phyloP scores from a whole-genome alignment of 30 jellyfish, hydroid and myxozoan species.

The Aurelia aurita complex sp. Pacific region DNA sequence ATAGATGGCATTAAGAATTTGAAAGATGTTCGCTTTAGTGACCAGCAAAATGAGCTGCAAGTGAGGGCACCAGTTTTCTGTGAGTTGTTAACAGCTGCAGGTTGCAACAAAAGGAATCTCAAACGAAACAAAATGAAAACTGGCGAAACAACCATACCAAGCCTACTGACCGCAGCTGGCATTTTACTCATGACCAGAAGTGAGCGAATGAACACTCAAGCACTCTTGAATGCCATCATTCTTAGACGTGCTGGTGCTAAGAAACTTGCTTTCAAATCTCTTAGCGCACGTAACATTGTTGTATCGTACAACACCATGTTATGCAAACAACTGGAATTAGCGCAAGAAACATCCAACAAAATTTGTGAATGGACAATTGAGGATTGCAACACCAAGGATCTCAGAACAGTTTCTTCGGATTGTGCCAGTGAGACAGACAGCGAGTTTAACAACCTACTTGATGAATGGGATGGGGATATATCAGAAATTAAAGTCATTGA shows the following conservation, averaged over 20 bases:
- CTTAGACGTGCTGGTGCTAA: background rate
- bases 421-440: background rate
- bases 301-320: background rate
- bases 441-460: background rate
- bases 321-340: background rate
- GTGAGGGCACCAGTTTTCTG: background rate
- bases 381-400: constrained; percentile 7
- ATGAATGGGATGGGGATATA: constrained; percentile 28
- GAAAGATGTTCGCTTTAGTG: background rate
- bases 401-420: constrained; percentile 2
- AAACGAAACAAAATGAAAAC: background rate
- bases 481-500: background rate
- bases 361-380: background rate
- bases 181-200: background rate
- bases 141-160: background rate
- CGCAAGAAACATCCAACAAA: background rate
- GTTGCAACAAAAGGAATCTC: background rate
- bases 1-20: background rate
- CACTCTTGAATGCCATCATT: background rate
- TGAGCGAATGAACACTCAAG: background rate
- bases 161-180: background rate
- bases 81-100: background rate
- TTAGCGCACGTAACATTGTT: no score
- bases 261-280: constrained; percentile 1
- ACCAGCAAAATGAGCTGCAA: constrained; percentile 1